Percentiles rank a stretch among this genome's conserved stretches.
These are phyloP conservation scores for Engraulis encrasicolus DNA, from an alignment of 2,113 vertebrate species.

Conservation along the genomic window DNA sequence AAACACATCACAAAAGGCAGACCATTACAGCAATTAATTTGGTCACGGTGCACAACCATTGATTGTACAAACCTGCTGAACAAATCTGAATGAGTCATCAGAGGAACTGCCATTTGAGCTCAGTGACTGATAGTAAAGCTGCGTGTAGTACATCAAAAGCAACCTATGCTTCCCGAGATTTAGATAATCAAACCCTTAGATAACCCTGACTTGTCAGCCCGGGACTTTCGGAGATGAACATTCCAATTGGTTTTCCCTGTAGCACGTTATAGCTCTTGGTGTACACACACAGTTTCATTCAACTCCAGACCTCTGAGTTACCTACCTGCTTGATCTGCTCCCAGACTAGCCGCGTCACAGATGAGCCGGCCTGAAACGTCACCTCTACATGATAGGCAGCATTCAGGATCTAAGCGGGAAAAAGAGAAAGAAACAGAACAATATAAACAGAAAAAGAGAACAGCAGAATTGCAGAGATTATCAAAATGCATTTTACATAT, in stretches of 20 bases:
- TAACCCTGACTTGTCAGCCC: too few relatives aligned
- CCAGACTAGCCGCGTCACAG: slow-evolving; percentile 92
- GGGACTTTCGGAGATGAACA: too few relatives aligned
- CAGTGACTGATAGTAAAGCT: too few relatives aligned
- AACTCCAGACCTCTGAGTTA: neutral
- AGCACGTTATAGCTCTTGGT: too few relatives aligned
- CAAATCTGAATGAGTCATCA: neutral
- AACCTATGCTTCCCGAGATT: too few relatives aligned
- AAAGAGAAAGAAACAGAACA: slow-evolving; percentile 16
- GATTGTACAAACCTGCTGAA: neutral
- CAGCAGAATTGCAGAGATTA: neutral
- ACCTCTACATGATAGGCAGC: slow-evolving; percentile 98
- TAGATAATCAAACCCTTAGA: too few relatives aligned
- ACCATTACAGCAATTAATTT: too few relatives aligned
- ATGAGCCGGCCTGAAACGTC: slow-evolving; percentile 95
- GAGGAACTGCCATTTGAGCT: too few relatives aligned
- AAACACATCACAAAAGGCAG: neutral
- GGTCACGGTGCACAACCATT: too few relatives aligned
- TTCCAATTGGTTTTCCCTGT: too few relatives aligned
- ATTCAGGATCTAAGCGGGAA: slow-evolving; percentile 85
- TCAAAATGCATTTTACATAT: too few relatives aligned
- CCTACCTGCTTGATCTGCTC: slow-evolving; percentile 97
- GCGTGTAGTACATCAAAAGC: too few relatives aligned
- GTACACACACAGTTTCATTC: neutral
- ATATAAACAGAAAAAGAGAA: slow-evolving; percentile 16